A percentile compares a stretch with the other conserved stretches of the same genome.
These are phyloP conservation scores for Triplophysa bombifrons DNA, from an alignment of 2,797 vertebrate genomes.

Conservation along the genomic window DNA sequence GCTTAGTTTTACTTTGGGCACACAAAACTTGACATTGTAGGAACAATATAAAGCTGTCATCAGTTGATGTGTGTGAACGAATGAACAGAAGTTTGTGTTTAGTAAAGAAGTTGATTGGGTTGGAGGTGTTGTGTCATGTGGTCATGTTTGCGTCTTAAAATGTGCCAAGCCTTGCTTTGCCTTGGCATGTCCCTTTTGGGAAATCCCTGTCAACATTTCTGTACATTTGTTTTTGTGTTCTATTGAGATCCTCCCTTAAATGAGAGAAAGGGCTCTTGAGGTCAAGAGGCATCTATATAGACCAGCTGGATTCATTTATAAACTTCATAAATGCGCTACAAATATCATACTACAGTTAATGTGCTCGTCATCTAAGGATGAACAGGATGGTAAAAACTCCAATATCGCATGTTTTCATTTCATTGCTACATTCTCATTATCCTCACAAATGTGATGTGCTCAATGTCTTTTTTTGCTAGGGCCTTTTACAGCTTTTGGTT, in stretches of 20 bases:
- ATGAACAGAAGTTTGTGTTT: neutral
- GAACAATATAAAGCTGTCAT: neutral
- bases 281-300: no score
- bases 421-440: neutral
- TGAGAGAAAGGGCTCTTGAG: no score
- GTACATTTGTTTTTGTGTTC: neutral
- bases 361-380: no score
- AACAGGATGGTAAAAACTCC: neutral
- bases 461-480: neutral
- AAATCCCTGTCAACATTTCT: conserved; percentile 17
- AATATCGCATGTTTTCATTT: conserved; percentile 1
- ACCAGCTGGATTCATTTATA: no score
- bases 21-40: neutral
- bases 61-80: neutral
- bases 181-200: conserved; percentile 22
- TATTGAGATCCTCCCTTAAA: neutral
- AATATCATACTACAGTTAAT: neutral
- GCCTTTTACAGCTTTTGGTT: neutral
- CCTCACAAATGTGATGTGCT: neutral
- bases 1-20: neutral
- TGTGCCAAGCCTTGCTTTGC: conserved; percentile 8
- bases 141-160: neutral
- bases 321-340: no score
- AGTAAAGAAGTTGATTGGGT: neutral
- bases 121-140: neutral